Evolutionary conservation across 2,113 vertebrate genomes (phyloP).

Genomic region (Psettodes erumei): DNA sequence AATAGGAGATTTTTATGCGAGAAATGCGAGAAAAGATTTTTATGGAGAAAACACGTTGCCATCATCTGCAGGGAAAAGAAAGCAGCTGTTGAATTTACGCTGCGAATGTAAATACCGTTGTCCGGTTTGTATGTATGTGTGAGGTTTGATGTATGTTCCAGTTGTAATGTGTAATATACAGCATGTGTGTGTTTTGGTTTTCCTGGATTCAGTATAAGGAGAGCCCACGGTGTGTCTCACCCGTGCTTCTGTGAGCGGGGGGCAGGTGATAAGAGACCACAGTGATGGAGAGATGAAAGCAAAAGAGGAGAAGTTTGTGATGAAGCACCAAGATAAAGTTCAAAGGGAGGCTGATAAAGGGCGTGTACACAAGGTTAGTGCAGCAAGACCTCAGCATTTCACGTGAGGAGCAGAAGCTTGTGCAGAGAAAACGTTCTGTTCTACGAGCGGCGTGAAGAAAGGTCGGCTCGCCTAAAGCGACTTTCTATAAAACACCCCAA

Average conservation of each 20-base stretch:
- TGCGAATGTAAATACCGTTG: not conserved
- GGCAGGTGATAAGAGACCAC: not conserved
- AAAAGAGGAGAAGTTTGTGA: not conserved
- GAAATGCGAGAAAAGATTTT: no score
- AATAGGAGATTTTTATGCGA: no score
- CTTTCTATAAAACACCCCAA: no score
- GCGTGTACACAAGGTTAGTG: not conserved
- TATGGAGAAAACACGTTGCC: not conserved
- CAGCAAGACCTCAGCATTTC: no score
- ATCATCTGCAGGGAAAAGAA: not conserved
- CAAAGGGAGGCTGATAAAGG: conserved; percentile 12
- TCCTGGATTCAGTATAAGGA: not conserved
- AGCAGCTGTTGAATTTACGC: not conserved
- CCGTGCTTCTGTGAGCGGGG: not conserved
- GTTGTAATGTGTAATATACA: not conserved
- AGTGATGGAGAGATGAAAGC: not conserved
- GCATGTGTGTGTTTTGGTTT: no score
- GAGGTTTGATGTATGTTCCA: not conserved
- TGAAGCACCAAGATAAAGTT: conserved; percentile 7
- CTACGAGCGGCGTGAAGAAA: no score
- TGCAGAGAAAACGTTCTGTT: no score
- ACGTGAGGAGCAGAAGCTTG: no score
- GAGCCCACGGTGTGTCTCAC: not conserved
- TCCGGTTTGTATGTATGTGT: not conserved
- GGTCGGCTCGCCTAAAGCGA: no score